phyloP scores from a whole-genome alignment of 2,113 vertebrate species.

The Lonchura striata region DNA sequence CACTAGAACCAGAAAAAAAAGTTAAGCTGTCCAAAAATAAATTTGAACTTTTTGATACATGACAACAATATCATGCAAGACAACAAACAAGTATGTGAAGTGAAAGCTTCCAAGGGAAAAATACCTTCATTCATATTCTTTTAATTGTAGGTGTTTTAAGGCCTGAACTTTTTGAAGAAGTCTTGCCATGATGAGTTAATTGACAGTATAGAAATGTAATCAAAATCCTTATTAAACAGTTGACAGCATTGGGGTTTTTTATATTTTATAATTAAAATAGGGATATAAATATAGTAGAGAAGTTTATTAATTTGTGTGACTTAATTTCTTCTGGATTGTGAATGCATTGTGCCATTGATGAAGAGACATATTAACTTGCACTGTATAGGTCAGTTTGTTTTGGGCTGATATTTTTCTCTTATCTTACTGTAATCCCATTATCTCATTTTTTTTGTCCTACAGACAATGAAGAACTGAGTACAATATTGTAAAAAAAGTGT shows the following conservation, averaged over 20 bases:
- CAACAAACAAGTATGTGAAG: not conserved
- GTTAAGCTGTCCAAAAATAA: not conserved
- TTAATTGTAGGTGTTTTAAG: not conserved
- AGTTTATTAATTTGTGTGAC: not conserved
- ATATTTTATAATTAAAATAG: not conserved
- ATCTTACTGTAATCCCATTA: not conserved
- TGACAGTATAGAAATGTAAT: not conserved
- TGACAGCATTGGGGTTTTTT: not conserved
- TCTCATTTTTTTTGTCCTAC: not conserved
- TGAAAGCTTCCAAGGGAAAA: not conserved
- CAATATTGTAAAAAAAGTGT: not conserved
- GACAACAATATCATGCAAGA: not conserved
- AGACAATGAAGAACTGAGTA: not conserved
- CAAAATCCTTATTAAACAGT: not conserved
- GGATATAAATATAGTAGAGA: not conserved
- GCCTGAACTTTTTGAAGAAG: not conserved
- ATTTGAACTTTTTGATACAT: not conserved
- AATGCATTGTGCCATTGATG: not conserved
- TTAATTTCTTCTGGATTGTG: not conserved
- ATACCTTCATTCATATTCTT: not conserved
- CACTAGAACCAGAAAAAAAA: not conserved
- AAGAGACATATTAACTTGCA: not conserved
- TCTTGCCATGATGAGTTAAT: not conserved
- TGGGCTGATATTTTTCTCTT: not conserved
- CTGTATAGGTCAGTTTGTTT: not conserved